phyloP scores from a whole-genome alignment of 1,140 invertebrate genomes.

The Chrysopa pallens region DNA sequence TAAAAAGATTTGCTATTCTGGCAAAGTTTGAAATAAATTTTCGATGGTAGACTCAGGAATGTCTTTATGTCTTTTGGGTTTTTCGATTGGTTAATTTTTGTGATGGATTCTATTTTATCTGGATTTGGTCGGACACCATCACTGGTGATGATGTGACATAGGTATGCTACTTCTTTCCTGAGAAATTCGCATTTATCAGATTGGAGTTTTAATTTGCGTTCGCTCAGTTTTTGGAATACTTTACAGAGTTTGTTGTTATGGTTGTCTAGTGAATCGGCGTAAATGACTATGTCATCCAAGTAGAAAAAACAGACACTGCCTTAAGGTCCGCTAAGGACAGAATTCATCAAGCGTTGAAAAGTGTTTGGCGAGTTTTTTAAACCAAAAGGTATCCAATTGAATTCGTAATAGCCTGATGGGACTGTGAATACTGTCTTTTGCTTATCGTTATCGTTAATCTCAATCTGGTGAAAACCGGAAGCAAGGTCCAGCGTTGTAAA shows the following conservation, averaged over 20 bases:
- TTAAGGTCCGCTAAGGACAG: slow-evolving; percentile 11
- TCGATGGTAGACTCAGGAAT: slow-evolving; percentile 13
- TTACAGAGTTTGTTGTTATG: slow-evolving; percentile 15
- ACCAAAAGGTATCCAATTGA: slow-evolving; percentile 13
- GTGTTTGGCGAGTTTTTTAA: slow-evolving; percentile 5
- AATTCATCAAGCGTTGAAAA: slow-evolving; percentile 17
- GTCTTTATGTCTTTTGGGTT: slow-evolving; percentile 15
- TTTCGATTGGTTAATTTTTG: slow-evolving; percentile 16
- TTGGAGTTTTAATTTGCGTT: slow-evolving; percentile 20
- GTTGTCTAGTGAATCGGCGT: slow-evolving; percentile 15
- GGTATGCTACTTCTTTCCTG: slow-evolving; percentile 16
- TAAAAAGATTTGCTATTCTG: slow-evolving; percentile 10
- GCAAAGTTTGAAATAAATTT: slow-evolving; percentile 13
- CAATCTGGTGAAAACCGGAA: slow-evolving; percentile 26
- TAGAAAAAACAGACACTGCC: slow-evolving; percentile 16
- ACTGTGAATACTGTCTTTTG: slow-evolving; percentile 22
- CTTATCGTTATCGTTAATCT: slow-evolving; percentile 13
- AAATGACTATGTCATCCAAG: slow-evolving; percentile 24
- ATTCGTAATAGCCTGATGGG: slow-evolving; percentile 12
- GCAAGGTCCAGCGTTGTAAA: slow-evolving; percentile 19
- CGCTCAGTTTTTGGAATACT: slow-evolving; percentile 14
- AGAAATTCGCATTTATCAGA: slow-evolving; percentile 24
- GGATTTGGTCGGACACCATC: slow-evolving; percentile 21
- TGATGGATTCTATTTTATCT: slow-evolving; percentile 16
- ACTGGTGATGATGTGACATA: slow-evolving; percentile 19